Percentiles rank a stretch among this genome's conserved stretches.
Evolutionary conservation across 1,140 invertebrate species (phyloP).

Genomic region (Bombus turneri): DNA sequence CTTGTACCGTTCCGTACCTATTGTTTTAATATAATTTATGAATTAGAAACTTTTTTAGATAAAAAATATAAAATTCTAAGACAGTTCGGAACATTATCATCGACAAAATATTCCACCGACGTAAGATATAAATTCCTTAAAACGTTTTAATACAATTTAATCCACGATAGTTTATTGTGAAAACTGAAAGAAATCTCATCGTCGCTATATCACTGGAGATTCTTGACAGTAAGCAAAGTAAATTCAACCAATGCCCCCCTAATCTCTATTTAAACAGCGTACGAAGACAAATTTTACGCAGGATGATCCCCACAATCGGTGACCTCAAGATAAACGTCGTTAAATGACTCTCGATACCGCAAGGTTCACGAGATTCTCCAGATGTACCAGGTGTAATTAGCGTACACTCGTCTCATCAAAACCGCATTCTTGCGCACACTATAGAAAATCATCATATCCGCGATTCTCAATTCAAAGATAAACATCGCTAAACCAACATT

Average conservation of each 20-base stretch:
- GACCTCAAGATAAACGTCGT: conserved; percentile 3
- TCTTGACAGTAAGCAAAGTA: neutral
- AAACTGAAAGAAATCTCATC: neutral
- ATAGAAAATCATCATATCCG: neutral
- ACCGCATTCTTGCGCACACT: neutral
- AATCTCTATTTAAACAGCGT: neutral
- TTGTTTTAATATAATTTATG: neutral
- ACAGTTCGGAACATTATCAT: too few relatives aligned
- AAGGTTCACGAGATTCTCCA: neutral
- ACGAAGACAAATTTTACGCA: neutral
- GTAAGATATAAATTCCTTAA: neutral
- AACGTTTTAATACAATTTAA: neutral
- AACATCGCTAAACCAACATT: conserved; percentile 5
- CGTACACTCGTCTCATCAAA: neutral
- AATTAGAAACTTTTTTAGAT: neutral
- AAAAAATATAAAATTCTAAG: neutral
- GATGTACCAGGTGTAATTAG: neutral
- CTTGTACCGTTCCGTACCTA: neutral
- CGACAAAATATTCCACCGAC: neutral
- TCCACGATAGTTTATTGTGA: neutral
- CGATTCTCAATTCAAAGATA: neutral
- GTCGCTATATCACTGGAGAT: neutral
- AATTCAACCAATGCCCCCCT: neutral
- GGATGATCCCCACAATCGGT: neutral
- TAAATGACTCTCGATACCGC: neutral